Evolutionary conservation across 92 coral and sea anemone species (phyloP), one percentile per base, ranked within the genome.

Genomic region (Porites lobata): DNA sequence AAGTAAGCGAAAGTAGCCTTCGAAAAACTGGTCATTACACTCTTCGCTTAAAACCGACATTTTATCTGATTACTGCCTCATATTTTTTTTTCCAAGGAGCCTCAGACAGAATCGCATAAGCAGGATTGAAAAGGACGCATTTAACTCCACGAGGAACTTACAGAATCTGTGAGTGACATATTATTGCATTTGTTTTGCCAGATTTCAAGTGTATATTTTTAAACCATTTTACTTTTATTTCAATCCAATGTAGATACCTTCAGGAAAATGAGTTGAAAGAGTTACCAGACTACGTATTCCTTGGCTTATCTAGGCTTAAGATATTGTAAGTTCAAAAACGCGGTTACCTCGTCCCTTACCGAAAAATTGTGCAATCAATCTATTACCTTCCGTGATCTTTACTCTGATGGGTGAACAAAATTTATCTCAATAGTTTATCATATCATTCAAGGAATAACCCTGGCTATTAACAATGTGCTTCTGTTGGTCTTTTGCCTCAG

Each of bases 91-190:
- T 82, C 32, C 2, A 0, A 94, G 98, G 89, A 90, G 98, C 66
- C 68, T 94, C 61, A 65, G 98, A 47, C 74, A 82, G 13, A 94
- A 94, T 79, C 80, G 79, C 22, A 87, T 92, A 51, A 81, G 50
- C n/a, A 24, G 21, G 4, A 67, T 94, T 58, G 70, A 89, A 8
- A 61, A 38, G 67, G 85, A 88, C 12, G 75, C 90, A 17, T 94
- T 94, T 86, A 66, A 90, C 18, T 52, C 29, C 9, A 90, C 76
- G 63, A 26, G 72, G 20, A 92, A 86, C 14, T 81, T 94, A 2
- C 80, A 83, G 29, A 22, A 91, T 19, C 63, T 94, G 96, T 94
- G 70, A 94, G 96, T 89, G 54, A 19, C 19, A 58, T 21, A 21
- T 21, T 21, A 21, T 21, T 21, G 22, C 22, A 21, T 21, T 21